A percentile compares a stretch with the other conserved stretches of the same genome.
Evolutionary conservation across 2,113 vertebrate species (phyloP).

Genomic region (Pluvianellus socialis): DNA sequence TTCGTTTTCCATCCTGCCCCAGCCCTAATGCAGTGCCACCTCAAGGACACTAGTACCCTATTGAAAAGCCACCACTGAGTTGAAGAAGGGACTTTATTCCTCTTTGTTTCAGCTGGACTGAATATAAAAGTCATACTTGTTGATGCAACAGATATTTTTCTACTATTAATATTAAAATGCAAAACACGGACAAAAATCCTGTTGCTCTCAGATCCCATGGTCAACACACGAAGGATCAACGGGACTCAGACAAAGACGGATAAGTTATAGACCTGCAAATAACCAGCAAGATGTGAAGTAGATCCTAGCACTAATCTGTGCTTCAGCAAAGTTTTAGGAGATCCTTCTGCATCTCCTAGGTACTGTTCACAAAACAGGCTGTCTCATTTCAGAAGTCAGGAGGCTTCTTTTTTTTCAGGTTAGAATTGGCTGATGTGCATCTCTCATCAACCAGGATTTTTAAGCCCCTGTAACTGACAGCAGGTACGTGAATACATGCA

Average conservation of each 20-base stretch:
- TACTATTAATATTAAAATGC: not conserved
- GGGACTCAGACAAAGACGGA: not conserved
- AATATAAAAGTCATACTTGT: not conserved
- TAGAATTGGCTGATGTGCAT: not conserved
- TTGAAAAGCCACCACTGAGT: not conserved
- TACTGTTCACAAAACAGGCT: not conserved
- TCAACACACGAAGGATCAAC: not conserved
- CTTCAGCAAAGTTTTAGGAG: not conserved
- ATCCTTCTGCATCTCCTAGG: not conserved
- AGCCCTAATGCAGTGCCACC: not conserved
- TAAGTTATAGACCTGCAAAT: not conserved
- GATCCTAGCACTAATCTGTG: not conserved
- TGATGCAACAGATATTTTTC: not conserved
- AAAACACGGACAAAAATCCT: not conserved
- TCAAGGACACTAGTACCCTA: not conserved
- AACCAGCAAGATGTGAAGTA: not conserved
- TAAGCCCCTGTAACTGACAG: not conserved
- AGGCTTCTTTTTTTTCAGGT: not conserved
- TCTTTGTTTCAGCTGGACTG: not conserved
- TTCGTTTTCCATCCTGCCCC: not conserved
- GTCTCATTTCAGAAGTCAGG: not conserved
- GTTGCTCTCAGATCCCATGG: not conserved
- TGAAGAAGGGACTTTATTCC: not conserved
- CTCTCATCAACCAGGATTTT: not conserved
- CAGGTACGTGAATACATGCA: fast-evolving